Percentiles rank a stretch among this genome's conserved stretches.
phyloP scores from a whole-genome alignment of 2,888 invertebrate species.

The Steinernema scapterisci region DNA sequence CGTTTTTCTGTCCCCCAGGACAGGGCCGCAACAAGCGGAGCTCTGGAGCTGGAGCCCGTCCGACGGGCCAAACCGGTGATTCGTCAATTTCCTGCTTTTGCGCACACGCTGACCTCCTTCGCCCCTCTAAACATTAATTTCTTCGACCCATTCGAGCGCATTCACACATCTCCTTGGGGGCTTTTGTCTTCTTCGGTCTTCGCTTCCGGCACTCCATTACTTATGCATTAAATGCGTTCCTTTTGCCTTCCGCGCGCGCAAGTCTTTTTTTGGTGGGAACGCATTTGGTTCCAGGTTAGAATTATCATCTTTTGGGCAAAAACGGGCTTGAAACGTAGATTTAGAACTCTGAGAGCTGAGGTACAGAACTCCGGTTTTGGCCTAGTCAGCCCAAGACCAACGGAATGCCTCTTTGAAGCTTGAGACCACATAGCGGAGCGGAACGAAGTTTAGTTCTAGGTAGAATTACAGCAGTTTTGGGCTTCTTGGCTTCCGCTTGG shows the following conservation, averaged over 20 bases:
- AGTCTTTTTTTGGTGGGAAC: neutral
- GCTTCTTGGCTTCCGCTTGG: too few species aligned
- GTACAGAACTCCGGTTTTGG: too few species aligned
- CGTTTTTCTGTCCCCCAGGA: neutral
- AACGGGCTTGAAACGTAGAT: too few species aligned
- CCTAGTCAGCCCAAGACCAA: too few species aligned
- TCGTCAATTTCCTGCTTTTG: constrained; percentile 19
- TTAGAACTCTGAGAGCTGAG: too few species aligned
- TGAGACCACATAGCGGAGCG: too few species aligned
- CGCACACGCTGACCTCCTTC: constrained; percentile 1
- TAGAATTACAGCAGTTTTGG: too few species aligned
- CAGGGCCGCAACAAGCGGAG: neutral
- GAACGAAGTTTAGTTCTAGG: too few species aligned
- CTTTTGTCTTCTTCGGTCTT: neutral
- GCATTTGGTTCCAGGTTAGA: too few species aligned
- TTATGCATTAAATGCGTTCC: constrained; percentile 10
- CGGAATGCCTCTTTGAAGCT: too few species aligned
- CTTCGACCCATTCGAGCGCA: constrained; percentile 12
- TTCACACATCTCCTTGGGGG: constrained; percentile 27
- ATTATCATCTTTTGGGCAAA: too few species aligned
- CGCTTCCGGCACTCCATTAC: constrained; percentile 23
- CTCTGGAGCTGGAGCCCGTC: too few species aligned
- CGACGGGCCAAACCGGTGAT: constrained; percentile 16
- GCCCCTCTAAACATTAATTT: constrained; percentile 2
- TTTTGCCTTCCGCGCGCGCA: neutral